Conservation (phyloP, 2,888 invertebrate species). For the Eledone cirrhosa region DNA sequence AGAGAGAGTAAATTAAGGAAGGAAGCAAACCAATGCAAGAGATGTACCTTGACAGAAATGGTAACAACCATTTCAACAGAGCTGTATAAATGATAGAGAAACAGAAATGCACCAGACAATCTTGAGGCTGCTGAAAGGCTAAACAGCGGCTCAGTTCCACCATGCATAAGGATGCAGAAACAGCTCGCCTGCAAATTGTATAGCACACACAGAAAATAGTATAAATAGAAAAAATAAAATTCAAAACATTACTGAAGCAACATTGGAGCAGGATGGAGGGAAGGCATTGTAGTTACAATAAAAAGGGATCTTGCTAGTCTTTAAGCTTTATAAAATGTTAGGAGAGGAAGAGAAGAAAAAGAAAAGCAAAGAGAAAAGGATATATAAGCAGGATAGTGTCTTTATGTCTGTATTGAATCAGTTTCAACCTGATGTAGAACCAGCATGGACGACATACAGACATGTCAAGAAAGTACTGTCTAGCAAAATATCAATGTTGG, state of each 20-base stretch:
- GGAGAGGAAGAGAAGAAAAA: background rate
- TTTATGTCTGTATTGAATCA: too few species aligned
- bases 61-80: conserved; percentile 7
- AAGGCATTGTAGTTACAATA: too few species aligned
- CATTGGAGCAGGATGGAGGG: background rate
- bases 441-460: conserved; percentile 13
- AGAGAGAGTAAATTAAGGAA: background rate
- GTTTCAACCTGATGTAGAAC: background rate
- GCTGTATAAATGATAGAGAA: background rate
- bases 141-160: background rate
- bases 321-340: too few species aligned
- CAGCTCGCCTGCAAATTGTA: conserved; percentile 3
- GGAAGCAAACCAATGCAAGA: conserved; percentile 11
- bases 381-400: conserved; percentile 1
- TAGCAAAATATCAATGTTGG: conserved; percentile 8
- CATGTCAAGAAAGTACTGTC: background rate
- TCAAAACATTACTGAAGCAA: background rate
- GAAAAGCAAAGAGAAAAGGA: background rate
- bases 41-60: conserved; percentile 13
- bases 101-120: background rate
- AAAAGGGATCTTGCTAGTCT: too few species aligned
- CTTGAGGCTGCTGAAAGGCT: background rate
- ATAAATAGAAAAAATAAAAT: background rate
- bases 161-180: background rate
- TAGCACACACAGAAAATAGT: background rate